Conservation (phyloP, 1,140 invertebrate genomes). For the Hyposmocoma kahamanoa region DNA sequence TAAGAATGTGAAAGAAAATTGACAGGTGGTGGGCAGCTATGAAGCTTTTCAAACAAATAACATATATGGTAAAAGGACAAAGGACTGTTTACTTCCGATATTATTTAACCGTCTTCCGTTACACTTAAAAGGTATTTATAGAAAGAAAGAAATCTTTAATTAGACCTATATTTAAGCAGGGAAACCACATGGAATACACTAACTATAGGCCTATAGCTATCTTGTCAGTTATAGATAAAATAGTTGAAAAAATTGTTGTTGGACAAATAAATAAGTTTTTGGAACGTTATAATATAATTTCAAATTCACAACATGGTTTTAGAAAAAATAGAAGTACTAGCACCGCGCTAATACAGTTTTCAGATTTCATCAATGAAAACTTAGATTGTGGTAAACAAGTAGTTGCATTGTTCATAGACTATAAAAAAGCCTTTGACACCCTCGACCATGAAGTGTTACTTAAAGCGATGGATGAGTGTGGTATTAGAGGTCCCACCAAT, state of each 20-base stretch:
- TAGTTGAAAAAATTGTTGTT: constrained; percentile 5
- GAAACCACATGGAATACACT: background rate
- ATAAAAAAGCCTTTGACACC: constrained; percentile 12
- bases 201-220: constrained; percentile 9
- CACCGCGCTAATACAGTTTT: constrained; percentile 4
- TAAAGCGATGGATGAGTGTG: constrained; percentile 7
- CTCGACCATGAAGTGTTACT: constrained; percentile 7
- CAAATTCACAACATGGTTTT: constrained; percentile 6
- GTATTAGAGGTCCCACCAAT: constrained; percentile 7
- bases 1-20: too few species aligned
- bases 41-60: too few species aligned
- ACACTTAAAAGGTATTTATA: too few species aligned
- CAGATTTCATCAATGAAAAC: constrained; percentile 2
- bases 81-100: too few species aligned
- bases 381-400: constrained; percentile 5
- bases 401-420: constrained; percentile 10
- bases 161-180: constrained; percentile 4
- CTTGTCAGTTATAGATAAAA: constrained; percentile 4
- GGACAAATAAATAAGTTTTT: constrained; percentile 5
- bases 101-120: too few species aligned
- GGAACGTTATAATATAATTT: constrained; percentile 5
- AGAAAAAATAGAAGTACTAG: constrained; percentile 2
- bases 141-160: constrained; percentile 6
- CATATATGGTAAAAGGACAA: too few species aligned
- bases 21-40: too few species aligned